These are phyloP conservation scores for Calliscelio sp. DNA, from an alignment of 2,888 invertebrate genomes.

Conservation along the genomic window DNA sequence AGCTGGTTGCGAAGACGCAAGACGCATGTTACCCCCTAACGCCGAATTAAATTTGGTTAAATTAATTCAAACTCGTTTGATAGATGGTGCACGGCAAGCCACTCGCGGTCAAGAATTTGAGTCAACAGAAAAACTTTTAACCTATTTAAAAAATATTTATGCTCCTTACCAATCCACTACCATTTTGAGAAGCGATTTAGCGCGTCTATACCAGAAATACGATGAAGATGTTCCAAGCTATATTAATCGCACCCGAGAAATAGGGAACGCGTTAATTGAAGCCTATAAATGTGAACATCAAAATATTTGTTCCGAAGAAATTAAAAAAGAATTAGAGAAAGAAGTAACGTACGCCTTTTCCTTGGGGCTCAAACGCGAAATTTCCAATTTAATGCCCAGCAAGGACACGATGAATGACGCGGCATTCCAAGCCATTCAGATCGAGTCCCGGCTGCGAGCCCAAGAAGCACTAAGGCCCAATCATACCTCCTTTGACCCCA, in stretches of 20 bases:
- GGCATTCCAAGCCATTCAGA: background rate
- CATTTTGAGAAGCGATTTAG: background rate
- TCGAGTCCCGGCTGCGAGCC: background rate
- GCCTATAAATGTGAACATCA: background rate
- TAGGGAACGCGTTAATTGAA: background rate
- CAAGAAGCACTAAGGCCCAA: background rate
- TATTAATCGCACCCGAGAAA: background rate
- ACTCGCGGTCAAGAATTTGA: no score
- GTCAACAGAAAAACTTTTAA: background rate
- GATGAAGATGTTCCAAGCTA: constrained; percentile 10
- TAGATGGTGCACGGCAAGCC: no score
- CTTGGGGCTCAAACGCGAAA: background rate
- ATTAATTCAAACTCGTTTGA: no score
- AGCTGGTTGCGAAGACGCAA: no score
- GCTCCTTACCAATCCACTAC: background rate
- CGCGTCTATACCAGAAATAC: background rate
- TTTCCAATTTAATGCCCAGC: background rate
- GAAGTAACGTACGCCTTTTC: background rate
- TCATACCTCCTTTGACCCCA: no score
- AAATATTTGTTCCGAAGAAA: background rate
- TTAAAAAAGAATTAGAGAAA: background rate
- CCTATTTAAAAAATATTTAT: background rate
- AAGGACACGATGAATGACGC: background rate
- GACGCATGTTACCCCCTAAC: no score
- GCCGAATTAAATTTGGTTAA: no score